phyloP scores from a whole-genome alignment of 2,113 vertebrate species.

The Mustela nigripes region DNA sequence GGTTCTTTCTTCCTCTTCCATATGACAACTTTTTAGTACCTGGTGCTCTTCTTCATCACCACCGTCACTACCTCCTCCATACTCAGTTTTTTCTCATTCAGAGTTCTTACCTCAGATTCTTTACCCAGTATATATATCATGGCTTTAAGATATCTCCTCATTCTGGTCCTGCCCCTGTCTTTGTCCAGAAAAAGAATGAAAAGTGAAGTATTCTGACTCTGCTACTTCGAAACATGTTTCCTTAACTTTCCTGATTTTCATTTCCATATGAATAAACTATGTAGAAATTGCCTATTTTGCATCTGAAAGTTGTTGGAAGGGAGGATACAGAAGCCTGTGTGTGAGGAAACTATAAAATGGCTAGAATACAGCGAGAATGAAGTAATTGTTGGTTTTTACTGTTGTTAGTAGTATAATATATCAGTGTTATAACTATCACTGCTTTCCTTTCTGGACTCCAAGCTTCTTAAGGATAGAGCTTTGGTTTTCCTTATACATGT shows the following conservation, averaged over 20 bases:
- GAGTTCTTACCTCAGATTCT: neutral
- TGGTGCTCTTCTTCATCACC: fast-evolving
- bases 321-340: neutral
- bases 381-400: neutral
- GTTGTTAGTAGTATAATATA: neutral
- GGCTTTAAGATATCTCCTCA: neutral
- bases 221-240: neutral
- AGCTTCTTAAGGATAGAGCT: neutral
- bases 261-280: neutral
- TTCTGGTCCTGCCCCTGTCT: neutral
- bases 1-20: neutral
- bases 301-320: neutral
- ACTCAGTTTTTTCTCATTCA: neutral
- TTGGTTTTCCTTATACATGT: neutral
- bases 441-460: neutral
- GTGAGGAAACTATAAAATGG: neutral
- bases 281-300: neutral
- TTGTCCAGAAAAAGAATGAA: neutral
- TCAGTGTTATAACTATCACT: neutral
- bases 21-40: neutral
- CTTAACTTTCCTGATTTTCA: neutral
- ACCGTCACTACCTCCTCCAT: fast-evolving
- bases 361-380: neutral
- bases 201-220: neutral
- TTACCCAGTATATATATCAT: neutral